A percentile compares a stretch with the other conserved stretches of the same genome.
phyloP scores from a whole-genome alignment of 2,797 vertebrate species.

The Uromys caudimaculatus region DNA sequence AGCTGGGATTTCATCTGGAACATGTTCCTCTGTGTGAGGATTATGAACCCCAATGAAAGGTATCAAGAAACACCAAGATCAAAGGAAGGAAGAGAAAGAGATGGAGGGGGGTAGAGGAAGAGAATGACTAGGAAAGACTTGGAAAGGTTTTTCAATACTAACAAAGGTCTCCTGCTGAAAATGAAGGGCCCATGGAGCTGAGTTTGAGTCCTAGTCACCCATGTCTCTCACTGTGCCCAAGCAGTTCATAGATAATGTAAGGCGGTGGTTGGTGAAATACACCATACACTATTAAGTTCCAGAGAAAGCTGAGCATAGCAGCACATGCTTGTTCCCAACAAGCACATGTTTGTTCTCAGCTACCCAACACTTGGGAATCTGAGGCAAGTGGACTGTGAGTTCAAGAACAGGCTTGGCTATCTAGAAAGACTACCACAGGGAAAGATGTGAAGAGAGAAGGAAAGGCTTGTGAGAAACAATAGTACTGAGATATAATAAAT shows the following conservation, averaged over 20 bases:
- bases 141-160: background rate
- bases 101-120: background rate
- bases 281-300: background rate
- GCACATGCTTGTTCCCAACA: too few species aligned
- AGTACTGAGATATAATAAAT: background rate
- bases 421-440: background rate
- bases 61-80: background rate
- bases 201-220: background rate
- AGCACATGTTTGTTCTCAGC: background rate
- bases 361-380: background rate
- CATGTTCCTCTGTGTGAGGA: background rate
- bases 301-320: background rate
- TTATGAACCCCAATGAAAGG: background rate
- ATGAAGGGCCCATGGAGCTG: background rate
- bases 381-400: background rate
- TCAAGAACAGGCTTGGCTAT: background rate
- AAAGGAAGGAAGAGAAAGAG: background rate
- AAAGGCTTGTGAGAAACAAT: background rate
- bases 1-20: background rate
- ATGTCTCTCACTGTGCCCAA: background rate
- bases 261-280: background rate
- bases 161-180: background rate
- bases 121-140: background rate
- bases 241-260: background rate
- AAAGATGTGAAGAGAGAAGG: background rate